Evolutionary conservation across 2,113 vertebrate genomes (phyloP).

Genomic region (Aleadryas rufinucha): DNA sequence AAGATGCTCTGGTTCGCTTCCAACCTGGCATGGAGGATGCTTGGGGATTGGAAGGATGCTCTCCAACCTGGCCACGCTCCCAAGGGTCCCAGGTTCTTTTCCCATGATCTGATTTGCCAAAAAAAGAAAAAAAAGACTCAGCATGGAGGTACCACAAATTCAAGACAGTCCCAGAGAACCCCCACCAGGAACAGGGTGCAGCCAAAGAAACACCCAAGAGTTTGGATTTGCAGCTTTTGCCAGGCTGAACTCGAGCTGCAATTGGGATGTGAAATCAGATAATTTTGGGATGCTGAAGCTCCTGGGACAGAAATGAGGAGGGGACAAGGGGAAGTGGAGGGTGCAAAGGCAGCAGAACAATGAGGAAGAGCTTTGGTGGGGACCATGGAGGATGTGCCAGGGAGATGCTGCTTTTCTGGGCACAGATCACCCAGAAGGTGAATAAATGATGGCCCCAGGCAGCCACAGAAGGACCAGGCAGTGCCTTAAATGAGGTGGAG

Average conservation of each 20-base stretch:
- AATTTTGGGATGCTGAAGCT: background rate
- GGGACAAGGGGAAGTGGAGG: background rate
- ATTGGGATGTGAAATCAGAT: background rate
- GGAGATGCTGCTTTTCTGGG: background rate
- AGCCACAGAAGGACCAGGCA: accelerated
- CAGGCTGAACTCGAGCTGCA: background rate
- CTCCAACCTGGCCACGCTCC: background rate
- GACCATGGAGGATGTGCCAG: background rate
- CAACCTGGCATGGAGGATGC: accelerated
- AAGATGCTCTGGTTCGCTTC: background rate
- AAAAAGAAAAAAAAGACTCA: background rate
- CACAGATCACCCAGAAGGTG: too few relatives aligned
- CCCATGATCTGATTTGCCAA: background rate
- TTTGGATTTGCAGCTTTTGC: background rate
- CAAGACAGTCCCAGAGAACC: accelerated
- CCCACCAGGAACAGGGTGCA: background rate
- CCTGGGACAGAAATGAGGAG: background rate
- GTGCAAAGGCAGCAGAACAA: background rate
- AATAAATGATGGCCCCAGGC: background rate
- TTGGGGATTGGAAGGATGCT: background rate
- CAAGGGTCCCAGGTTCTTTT: accelerated
- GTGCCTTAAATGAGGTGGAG: background rate
- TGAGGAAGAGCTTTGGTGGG: background rate
- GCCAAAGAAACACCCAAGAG: background rate
- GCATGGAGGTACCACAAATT: background rate